phyloP scores from a whole-genome alignment of 2,797 vertebrate genomes.

The Dicrostonyx torquatus region DNA sequence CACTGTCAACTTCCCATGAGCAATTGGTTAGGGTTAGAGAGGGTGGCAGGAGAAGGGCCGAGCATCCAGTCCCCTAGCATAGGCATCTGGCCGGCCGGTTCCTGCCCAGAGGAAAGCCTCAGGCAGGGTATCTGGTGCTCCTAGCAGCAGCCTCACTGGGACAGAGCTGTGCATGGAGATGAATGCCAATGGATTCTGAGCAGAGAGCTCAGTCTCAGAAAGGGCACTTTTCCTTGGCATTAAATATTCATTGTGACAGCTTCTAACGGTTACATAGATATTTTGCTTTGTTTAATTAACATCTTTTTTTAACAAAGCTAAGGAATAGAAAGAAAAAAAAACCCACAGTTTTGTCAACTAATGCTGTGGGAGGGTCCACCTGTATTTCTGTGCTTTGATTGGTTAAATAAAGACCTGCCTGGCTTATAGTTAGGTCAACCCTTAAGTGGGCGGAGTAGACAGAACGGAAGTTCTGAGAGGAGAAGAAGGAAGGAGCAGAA shows the following conservation, averaged over 20 bases:
- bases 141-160: not conserved
- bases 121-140: not conserved
- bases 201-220: not conserved
- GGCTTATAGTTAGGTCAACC: too few species aligned
- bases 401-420: too few species aligned
- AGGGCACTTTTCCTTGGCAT: not conserved
- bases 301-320: not conserved
- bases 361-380: too few species aligned
- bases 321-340: not conserved
- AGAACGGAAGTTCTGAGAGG: too few species aligned
- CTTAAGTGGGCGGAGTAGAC: too few species aligned
- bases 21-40: not conserved
- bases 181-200: not conserved
- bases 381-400: too few species aligned
- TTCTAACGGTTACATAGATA: conserved; percentile 1
- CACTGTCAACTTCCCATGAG: not conserved
- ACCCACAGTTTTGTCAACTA: not conserved
- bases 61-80: not conserved
- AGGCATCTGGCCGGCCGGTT: not conserved
- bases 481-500: too few species aligned
- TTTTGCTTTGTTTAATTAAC: conserved; percentile 49
- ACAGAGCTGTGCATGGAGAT: not conserved
- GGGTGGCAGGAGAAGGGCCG: not conserved
- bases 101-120: not conserved
- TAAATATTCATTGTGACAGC: conserved; percentile 47